phyloP scores from a whole-genome alignment of 2,113 vertebrate genomes.

The Muntiacus reevesi region DNA sequence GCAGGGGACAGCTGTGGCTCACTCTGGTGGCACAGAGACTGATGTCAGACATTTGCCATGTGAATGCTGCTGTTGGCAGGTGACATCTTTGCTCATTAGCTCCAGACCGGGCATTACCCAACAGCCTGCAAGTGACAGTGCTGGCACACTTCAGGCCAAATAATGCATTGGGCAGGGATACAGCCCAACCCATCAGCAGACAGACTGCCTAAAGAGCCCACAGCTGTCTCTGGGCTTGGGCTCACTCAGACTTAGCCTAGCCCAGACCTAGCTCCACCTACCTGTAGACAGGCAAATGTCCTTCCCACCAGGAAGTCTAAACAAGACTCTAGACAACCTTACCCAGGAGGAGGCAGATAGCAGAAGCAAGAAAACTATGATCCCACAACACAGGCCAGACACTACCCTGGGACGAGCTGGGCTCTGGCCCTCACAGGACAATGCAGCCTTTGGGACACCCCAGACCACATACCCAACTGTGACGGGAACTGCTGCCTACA shows the following conservation, averaged over 20 bases:
- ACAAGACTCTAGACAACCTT: not conserved
- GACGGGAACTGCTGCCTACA: not conserved
- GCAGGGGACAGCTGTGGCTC: not conserved
- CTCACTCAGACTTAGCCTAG: not conserved
- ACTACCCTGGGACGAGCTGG: not conserved
- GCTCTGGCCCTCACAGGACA: not conserved
- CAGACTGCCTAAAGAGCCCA: not conserved
- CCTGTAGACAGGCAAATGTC: not conserved
- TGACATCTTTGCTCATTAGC: not conserved
- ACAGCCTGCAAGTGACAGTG: not conserved
- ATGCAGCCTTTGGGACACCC: not conserved
- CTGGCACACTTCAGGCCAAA: not conserved
- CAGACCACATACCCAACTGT: not conserved
- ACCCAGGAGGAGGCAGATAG: not conserved
- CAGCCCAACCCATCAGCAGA: not conserved
- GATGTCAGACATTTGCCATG: not conserved
- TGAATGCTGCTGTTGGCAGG: not conserved
- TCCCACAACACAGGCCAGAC: not conserved
- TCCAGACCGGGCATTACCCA: not conserved
- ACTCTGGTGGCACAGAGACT: not conserved
- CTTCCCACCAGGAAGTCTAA: not conserved
- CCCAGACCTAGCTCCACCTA: not conserved
- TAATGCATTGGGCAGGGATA: not conserved
- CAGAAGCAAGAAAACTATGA: not conserved
- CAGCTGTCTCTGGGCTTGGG: not conserved